A percentile compares a stretch with the other conserved stretches of the same genome.
Evolutionary conservation across 2,113 vertebrate genomes (phyloP).

Genomic region (Ceyx cyanopectus): DNA sequence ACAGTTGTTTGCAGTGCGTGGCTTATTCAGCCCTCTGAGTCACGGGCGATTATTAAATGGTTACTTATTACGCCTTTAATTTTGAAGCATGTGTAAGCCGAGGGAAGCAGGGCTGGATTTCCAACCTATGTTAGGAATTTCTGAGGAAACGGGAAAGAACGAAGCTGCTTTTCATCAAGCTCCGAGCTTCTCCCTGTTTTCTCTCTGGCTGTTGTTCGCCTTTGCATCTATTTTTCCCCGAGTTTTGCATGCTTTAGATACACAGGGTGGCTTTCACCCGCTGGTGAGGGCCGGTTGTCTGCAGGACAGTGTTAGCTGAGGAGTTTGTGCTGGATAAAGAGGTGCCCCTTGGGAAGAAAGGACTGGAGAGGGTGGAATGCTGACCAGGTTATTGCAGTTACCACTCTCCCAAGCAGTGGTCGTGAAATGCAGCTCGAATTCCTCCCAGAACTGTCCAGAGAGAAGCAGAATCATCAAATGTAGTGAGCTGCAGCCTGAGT

Average conservation of each 20-base stretch:
- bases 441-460: not conserved
- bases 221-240: not conserved
- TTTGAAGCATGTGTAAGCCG: not conserved
- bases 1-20: not conserved
- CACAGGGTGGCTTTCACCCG: accelerated
- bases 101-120: not conserved
- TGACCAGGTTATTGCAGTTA: not conserved
- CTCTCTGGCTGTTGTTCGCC: not conserved
- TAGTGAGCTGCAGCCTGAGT: not conserved
- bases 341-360: not conserved
- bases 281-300: not conserved
- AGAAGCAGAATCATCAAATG: not conserved
- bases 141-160: not conserved
- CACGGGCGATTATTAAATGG: not conserved
- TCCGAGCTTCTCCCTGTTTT: not conserved
- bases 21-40: not conserved
- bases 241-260: not conserved
- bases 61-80: not conserved
- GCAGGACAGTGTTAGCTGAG: not conserved
- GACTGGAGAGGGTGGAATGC: not conserved
- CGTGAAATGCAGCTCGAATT: not conserved
- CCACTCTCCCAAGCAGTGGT: not conserved
- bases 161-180: not conserved
- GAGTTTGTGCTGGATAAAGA: not conserved
- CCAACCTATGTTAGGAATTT: not conserved